Base-by-base conservation (phyloP, 2,888 invertebrate genomes). In the Isotomurus palustris region DNA sequence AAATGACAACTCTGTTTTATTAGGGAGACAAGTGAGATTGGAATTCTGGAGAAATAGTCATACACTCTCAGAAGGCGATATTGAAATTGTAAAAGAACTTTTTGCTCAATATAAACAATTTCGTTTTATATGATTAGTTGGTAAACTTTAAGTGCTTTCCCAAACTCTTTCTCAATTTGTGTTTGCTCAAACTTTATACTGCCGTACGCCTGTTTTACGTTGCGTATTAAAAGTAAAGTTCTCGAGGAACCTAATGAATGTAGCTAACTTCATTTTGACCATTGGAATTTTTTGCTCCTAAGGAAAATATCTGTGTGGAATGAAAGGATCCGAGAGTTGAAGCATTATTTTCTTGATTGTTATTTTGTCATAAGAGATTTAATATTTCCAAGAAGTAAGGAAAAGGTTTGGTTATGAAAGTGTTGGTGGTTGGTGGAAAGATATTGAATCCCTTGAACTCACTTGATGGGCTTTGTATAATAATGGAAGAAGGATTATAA, bases 361-460 rank as follows among this genome's bases (percentile, higher is more conserved):
- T 43, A 14, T 32, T 49, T 4, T 32, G 49, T 49, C 12, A 35
- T 25, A 29, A 50, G 44, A 38, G 52, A 47, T 64, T 60, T 64
- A 56, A 61, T 59, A 59, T 61, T 65, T 65, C 65, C 65, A 43
- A 62, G 65, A 65, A 65, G 48, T 43, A 43, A 51, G 58, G 56
- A 60, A 59, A 62, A 58, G 58, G 57, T 59, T 54, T 49, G 14
- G 14, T 38, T 5, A 14, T n/a, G n/a, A n/a, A n/a, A n/a, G n/a
- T n/a, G n/a, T 17, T 5, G 38, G 38, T 17, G 19, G n/a, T 38
- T 10, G 43, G 14, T 8, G 21, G 43, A 24, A 43, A 14, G 21
- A 24, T 22, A 19, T 43, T n/a, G n/a, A n/a, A n/a, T n/a, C n/a
- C n/a, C n/a, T n/a, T n/a, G n/a, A n/a, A n/a, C n/a, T n/a, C n/a